Percentiles rank a stretch among this genome's conserved stretches.
Conservation (phyloP, 2,797 vertebrate species). For the Potorous gilbertii region DNA sequence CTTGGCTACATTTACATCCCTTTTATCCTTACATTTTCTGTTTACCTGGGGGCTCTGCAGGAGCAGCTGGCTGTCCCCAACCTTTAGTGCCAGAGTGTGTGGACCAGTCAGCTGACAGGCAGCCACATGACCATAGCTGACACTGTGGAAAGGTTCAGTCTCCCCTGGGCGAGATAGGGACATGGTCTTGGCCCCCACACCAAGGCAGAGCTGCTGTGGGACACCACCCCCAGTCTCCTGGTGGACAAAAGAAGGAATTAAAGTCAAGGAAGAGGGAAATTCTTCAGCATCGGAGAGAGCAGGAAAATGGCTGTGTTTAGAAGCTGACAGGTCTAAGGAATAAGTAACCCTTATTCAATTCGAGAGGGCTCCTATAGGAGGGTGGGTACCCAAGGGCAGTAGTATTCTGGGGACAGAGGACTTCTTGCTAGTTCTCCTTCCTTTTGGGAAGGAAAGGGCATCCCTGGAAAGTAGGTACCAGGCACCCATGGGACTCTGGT, state of each 20-base stretch:
- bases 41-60: slow-evolving; percentile 94
- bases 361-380: neutral
- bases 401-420: neutral
- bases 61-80: slow-evolving; percentile 92
- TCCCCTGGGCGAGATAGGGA: slow-evolving; percentile 93
- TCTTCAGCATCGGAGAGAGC: neutral
- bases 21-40: slow-evolving; percentile 1
- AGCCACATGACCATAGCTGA: slow-evolving; percentile 93
- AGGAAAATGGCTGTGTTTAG: neutral
- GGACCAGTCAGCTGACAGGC: slow-evolving; percentile 92
- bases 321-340: neutral
- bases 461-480: neutral
- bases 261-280: neutral
- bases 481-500: neutral
- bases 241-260: slow-evolving; percentile 3
- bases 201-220: slow-evolving; percentile 93
- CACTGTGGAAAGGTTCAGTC: slow-evolving; percentile 91
- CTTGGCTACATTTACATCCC: neutral
- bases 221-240: slow-evolving; percentile 90
- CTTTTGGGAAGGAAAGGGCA: neutral
- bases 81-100: slow-evolving; percentile 92
- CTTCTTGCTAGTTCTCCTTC: neutral
- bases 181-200: slow-evolving; percentile 91
- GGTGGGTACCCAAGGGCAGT: neutral
- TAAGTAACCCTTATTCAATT: neutral